Conservation (phyloP, 1,140 invertebrate species). For the Nixonia krombeini region DNA sequence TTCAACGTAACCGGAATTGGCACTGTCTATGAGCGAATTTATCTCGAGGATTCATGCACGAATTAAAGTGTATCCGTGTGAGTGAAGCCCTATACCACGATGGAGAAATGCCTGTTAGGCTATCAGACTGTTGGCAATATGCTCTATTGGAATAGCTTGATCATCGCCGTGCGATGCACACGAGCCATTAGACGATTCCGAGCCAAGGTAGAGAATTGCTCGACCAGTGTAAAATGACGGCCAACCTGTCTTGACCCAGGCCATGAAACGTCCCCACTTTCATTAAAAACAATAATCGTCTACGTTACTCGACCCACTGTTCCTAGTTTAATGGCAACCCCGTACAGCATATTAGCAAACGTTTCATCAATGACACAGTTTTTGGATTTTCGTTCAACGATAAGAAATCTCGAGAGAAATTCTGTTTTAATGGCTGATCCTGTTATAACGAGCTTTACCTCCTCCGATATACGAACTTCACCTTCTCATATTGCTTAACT, state of each 20-base stretch:
- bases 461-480: too few species aligned
- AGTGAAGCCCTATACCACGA: neutral
- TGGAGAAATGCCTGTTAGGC: conserved; percentile 30
- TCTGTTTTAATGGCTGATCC: too few species aligned
- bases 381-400: too few species aligned
- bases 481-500: too few species aligned
- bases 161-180: conserved; percentile 47
- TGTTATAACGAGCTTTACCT: too few species aligned
- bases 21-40: conserved; percentile 29
- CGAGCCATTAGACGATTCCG: conserved; percentile 49
- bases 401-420: too few species aligned
- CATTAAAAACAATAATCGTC: too few species aligned
- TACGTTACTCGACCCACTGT: too few species aligned
- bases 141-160: conserved; percentile 51
- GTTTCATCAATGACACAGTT: too few species aligned
- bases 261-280: neutral
- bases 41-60: conserved; percentile 37
- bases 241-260: conserved; percentile 1
- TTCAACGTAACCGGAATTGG: conserved; percentile 21
- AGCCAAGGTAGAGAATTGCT: conserved; percentile 36
- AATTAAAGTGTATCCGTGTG: conserved; percentile 12
- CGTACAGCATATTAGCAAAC: too few species aligned
- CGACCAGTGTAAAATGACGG: conserved; percentile 29
- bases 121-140: conserved; percentile 50
- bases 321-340: too few species aligned